Conservation (phyloP, 2,888 invertebrate genomes). For the Colletes collaris region DNA sequence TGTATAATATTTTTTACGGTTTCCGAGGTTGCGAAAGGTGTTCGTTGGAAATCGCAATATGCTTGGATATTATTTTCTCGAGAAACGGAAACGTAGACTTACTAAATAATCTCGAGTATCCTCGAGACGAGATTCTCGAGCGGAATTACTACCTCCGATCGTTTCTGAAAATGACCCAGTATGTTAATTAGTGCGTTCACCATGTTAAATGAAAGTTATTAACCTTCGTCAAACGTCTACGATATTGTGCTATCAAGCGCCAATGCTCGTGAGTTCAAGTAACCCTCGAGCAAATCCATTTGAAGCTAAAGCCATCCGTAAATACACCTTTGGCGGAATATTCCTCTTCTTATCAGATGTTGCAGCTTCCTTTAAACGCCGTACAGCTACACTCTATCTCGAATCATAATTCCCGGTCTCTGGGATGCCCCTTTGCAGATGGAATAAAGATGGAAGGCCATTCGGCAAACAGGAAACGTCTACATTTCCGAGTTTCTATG, state of each 20-base stretch:
- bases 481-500: slow-evolving; percentile 70
- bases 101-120: no score
- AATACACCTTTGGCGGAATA: slow-evolving; percentile 29
- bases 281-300: slow-evolving; percentile 3
- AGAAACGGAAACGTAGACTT: no score
- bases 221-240: no score
- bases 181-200: no score
- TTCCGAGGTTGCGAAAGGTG: no score
- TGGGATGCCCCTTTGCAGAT: slow-evolving; percentile 76
- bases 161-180: no score
- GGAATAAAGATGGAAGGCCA: slow-evolving; percentile 79
- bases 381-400: slow-evolving; percentile 49
- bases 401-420: slow-evolving; percentile 64
- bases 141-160: no score
- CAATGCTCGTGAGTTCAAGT: neutral
- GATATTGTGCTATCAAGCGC: neutral
- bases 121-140: no score
- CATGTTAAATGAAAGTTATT: no score
- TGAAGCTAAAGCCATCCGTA: slow-evolving; percentile 27
- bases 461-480: slow-evolving; percentile 71
- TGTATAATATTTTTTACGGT: no score
- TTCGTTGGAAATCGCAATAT: no score
- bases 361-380: slow-evolving; percentile 31
- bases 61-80: no score
- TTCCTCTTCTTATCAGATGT: slow-evolving; percentile 46